Conservation (phyloP, 1,140 invertebrate species). For the Copidosoma floridanum region DNA sequence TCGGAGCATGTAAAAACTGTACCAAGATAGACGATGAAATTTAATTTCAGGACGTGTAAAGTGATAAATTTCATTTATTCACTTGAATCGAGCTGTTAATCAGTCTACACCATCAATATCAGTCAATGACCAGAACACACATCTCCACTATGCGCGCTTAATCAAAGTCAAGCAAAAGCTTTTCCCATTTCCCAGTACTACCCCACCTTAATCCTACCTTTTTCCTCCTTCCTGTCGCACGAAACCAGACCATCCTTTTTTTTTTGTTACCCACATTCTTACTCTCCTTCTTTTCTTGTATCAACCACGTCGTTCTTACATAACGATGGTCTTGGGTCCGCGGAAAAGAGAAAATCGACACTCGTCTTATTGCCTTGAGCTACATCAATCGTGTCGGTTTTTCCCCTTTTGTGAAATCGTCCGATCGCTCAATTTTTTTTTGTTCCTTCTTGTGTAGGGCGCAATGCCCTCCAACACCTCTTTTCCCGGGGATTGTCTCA, state of each 20-base stretch:
- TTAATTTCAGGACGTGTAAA: too few relatives aligned
- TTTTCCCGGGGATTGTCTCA: too few relatives aligned
- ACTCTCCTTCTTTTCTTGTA: background rate
- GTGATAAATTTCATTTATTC: too few relatives aligned
- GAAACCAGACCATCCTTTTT: conserved; percentile 13
- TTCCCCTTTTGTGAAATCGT: background rate
- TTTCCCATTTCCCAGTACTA: conserved; percentile 4
- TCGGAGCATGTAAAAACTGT: too few relatives aligned
- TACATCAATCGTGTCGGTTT: conserved; percentile 4
- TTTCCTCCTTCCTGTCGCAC: background rate
- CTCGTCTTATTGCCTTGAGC: background rate
- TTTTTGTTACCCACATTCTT: too few relatives aligned
- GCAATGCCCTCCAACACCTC: too few relatives aligned
- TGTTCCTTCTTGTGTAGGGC: too few relatives aligned
- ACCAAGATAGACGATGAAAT: too few relatives aligned
- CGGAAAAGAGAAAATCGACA: conserved; percentile 1
- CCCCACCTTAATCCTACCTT: background rate
- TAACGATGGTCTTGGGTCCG: conserved; percentile 2
- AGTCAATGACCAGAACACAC: background rate
- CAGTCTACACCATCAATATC: background rate
- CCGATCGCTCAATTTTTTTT: background rate
- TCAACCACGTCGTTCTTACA: background rate
- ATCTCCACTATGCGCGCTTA: background rate
- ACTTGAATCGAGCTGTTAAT: too few relatives aligned
- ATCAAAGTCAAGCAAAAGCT: too few relatives aligned